These are phyloP conservation scores for Siniperca knerii DNA, from an alignment of 2,113 vertebrate species.

Conservation along the genomic window DNA sequence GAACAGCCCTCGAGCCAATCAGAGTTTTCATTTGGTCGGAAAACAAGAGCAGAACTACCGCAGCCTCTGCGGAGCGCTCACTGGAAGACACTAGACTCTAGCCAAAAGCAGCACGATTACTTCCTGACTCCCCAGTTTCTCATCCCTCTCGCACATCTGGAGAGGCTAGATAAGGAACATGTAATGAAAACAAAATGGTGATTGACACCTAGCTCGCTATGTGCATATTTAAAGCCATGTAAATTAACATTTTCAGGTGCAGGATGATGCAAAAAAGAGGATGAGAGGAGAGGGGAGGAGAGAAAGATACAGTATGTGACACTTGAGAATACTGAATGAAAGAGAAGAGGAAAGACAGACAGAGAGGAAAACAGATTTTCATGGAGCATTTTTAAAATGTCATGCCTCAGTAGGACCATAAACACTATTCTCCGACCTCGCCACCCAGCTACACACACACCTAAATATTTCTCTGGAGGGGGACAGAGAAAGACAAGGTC, in stretches of 20 bases:
- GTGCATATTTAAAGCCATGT: constrained; percentile 48
- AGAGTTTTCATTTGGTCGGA: constrained; percentile 43
- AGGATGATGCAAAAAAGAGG: not conserved
- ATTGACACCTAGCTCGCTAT: constrained; percentile 49
- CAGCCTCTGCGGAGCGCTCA: constrained; percentile 52
- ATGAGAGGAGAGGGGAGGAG: not conserved
- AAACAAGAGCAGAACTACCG: constrained; percentile 48
- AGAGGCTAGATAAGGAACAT: constrained; percentile 62
- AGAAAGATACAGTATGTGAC: constrained; percentile 3
- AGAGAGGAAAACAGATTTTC: constrained; percentile 45
- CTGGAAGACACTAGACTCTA: constrained; percentile 44
- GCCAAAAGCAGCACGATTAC: constrained; percentile 53
- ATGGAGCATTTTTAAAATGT: constrained; percentile 69
- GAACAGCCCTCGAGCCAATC: constrained; percentile 72
- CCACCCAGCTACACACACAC: not conserved
- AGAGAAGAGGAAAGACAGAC: constrained; percentile 11
- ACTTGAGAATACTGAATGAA: constrained; percentile 16
- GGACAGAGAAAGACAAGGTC: not conserved
- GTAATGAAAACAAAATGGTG: constrained; percentile 62
- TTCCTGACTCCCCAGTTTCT: constrained; percentile 46
- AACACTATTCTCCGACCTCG: constrained; percentile 42
- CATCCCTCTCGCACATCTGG: constrained; percentile 62
- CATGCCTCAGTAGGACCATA: constrained; percentile 48
- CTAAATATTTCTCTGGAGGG: not conserved
- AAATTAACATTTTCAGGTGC: constrained; percentile 49